Conservation (phyloP, 2,113 vertebrate species). For the Neotoma lepida region DNA sequence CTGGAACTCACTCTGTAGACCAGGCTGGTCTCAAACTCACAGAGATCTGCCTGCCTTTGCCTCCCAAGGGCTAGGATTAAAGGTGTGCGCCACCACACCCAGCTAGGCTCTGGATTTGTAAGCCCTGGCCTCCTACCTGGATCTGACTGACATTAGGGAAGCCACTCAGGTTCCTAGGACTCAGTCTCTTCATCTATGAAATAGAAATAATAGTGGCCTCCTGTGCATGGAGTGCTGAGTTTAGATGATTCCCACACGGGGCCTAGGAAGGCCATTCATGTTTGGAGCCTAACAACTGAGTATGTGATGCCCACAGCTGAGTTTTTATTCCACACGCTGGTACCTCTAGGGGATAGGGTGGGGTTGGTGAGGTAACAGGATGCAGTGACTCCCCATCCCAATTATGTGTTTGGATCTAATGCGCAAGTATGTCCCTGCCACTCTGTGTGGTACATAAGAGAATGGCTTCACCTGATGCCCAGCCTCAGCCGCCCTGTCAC, state of each 20-base stretch:
- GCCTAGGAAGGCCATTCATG: neutral
- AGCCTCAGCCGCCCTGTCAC: neutral
- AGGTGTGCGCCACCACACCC: neutral
- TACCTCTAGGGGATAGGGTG: neutral
- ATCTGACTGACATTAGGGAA: neutral
- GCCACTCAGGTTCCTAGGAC: neutral
- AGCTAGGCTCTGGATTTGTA: neutral
- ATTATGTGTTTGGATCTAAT: neutral
- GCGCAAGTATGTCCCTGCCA: neutral
- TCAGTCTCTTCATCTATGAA: constrained; percentile 53
- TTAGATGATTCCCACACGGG: neutral
- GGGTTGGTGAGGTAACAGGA: neutral
- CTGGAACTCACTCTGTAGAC: neutral
- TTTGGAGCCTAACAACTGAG: neutral
- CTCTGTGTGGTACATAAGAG: neutral
- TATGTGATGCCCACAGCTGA: neutral
- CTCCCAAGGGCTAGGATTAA: neutral
- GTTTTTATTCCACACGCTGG: neutral
- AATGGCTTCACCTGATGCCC: rapidly evolving
- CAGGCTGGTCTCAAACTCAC: neutral
- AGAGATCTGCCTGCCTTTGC: neutral
- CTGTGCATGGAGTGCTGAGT: neutral
- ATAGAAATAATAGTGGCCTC: neutral
- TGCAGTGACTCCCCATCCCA: neutral
- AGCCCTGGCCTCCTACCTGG: neutral